These are phyloP conservation scores for Drosophila nigromelanica DNA, from an alignment of 1,140 invertebrate species.

Conservation along the genomic window DNA sequence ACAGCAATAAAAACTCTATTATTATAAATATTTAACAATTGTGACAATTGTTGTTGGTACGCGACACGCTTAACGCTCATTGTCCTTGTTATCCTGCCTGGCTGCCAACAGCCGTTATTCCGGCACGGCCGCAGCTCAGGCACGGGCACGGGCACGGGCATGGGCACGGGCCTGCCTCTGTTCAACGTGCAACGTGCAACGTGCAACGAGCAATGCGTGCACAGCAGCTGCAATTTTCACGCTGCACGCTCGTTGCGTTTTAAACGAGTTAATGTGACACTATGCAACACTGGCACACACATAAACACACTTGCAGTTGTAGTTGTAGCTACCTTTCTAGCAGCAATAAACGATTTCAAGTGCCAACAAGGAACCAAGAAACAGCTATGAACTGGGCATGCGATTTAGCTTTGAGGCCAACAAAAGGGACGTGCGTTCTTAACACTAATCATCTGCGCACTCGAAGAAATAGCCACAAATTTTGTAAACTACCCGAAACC, in stretches of 20 bases:
- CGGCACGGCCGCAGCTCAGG: not conserved
- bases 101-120: conserved; percentile 12
- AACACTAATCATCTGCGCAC: too few species aligned
- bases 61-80: conserved; percentile 54
- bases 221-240: conserved; percentile 73
- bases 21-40: conserved; percentile 83
- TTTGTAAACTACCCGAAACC: too few species aligned
- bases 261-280: conserved; percentile 59
- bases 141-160: not conserved
- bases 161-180: not conserved
- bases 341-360: conserved; percentile 22
- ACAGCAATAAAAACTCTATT: conserved; percentile 71
- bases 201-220: conserved; percentile 47
- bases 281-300: conserved; percentile 21
- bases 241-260: conserved; percentile 71
- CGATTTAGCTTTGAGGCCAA: not conserved
- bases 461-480: too few species aligned
- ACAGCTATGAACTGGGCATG: not conserved
- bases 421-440: not conserved
- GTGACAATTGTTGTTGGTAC: conserved; percentile 74
- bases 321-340: conserved; percentile 12
- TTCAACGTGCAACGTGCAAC: conserved; percentile 25
- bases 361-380: not conserved
- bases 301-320: not conserved
- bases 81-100: conserved; percentile 39